phyloP scores from a whole-genome alignment of 2,888 invertebrate genomes.

The Rotaria sp. region DNA sequence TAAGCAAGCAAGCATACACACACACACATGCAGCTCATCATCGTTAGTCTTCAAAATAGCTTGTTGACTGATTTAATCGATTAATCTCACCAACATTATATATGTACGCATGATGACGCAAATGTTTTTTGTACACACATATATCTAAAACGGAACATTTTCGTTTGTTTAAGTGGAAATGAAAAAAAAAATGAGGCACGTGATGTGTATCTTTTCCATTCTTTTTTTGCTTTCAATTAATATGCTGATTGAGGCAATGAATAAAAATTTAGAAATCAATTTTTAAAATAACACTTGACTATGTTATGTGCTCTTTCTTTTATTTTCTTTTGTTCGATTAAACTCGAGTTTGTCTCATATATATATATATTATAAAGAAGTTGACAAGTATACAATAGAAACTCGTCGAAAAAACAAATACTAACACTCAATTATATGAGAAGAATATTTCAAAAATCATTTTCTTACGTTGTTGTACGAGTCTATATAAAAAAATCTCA shows the following conservation, averaged over 20 bases:
- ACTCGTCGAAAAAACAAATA: background rate
- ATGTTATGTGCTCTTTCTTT: background rate
- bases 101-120: background rate
- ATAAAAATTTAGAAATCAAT: background rate
- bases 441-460: background rate
- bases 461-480: background rate
- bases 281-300: constrained; percentile 7
- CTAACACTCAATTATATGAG: background rate
- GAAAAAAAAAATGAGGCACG: background rate
- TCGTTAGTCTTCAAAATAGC: background rate
- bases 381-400: background rate
- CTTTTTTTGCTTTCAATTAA: background rate
- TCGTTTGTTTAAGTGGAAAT: background rate
- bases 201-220: background rate
- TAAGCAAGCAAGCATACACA: too few relatives aligned
- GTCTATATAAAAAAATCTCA: background rate
- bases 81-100: background rate
- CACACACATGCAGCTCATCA: background rate
- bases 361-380: background rate
- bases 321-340: constrained; percentile 10
- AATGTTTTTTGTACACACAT: background rate
- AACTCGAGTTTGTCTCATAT: background rate
- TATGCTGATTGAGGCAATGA: background rate
- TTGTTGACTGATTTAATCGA: constrained; percentile 1
- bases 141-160: background rate